Evolutionary conservation across 2,113 vertebrate genomes (phyloP), one percentile per base, ranked within the genome.

Genomic region (Hystrix brachyura): DNA sequence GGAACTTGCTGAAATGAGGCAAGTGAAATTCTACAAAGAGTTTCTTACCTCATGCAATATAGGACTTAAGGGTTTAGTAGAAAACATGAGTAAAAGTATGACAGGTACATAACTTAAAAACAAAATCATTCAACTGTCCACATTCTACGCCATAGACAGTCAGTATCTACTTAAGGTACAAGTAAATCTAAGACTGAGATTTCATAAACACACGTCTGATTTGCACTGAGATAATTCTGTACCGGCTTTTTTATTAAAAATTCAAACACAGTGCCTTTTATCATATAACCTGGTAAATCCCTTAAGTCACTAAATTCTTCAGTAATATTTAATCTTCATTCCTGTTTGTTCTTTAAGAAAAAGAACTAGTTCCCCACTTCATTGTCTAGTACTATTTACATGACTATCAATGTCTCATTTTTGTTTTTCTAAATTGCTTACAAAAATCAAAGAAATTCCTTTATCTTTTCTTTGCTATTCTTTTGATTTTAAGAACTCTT

Each of bases 401-500:
- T 29, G 14, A 92, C 18, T 55, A 91, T 55, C 48, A 79, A 86
- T 29, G 1, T 91, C 64, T 96, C 87, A 59, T 17, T 79, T 92
- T 43, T 90, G 14, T 90, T 91, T 91, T 89, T 60, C 81, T 59
- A 80, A 86, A 72, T 15, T 90, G 80, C 27, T 96, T 80, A 90
- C 48, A 84, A 96, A 96, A 96, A 62, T 60, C n/a, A 90, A 57
- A 91, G 48, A 80, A 19, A 86, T 34, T 84, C 59, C 11, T 90
- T 92, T 71, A 60, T 21, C 12, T 9, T 76, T 55, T 67, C 53
- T 69, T 81, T 87, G 76, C 48, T 79, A 38, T 79, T 94, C 27
- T n/a, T 94, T 65, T 29, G 34, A 62, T 81, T 84, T 91, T n/a
- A 93, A 83, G 29, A 87, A 64, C 48, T 85, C 46, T 86, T 91